Evolutionary conservation across 2,113 vertebrate species (phyloP), one percentile per base, ranked within the genome.

Genomic region (Cariama cristata): DNA sequence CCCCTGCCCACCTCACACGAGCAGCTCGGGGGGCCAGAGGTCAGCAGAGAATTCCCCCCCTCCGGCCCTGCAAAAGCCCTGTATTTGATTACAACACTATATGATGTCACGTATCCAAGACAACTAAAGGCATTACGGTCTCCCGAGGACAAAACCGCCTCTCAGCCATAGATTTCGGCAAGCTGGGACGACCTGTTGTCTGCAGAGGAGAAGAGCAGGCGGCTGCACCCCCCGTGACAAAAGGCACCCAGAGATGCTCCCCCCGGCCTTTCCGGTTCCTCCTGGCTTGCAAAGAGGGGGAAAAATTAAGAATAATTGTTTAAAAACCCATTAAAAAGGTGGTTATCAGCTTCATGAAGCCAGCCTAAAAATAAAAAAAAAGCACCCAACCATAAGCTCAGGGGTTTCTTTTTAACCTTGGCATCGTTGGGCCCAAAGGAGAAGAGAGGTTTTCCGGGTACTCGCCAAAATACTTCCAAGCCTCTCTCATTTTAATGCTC

Each of bases 31-130:
- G 53, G 96, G 97, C 79, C 92, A 86, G 33, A 96, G 85, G 94
- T 92, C 94, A 97, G 92, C 98, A 97, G 98, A 97, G 38, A 98
- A 98, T 95, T 94, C 63, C 27, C 47, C 40, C 10, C 3, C 7
- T 93, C 97, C 97, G 87, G 95, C 95, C 97, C 95, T 55, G 93
- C 93, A 81, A 71, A 96, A 96, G 86, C 93, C 38, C 93, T 96
- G 53, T 97, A 98, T 98, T 98, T 98, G 98, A 98, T 98, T 98
- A 98, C 97, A 98, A 97, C 96, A 95, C 91, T 93, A 96, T 80
- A 80, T 92, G 88, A 98, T 98, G 98, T 98, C 98, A 98, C 62
- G 94, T 98, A 98, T 98, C 98, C 98, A 98, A 98, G 98, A 99
- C 98, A 98, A 99, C 98, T 97, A 95, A 96, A 98, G 96, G 98